A percentile compares a stretch with the other conserved stretches of the same genome.
Evolutionary conservation across 2,113 vertebrate genomes (phyloP).

Genomic region (Papio anubis): DNA sequence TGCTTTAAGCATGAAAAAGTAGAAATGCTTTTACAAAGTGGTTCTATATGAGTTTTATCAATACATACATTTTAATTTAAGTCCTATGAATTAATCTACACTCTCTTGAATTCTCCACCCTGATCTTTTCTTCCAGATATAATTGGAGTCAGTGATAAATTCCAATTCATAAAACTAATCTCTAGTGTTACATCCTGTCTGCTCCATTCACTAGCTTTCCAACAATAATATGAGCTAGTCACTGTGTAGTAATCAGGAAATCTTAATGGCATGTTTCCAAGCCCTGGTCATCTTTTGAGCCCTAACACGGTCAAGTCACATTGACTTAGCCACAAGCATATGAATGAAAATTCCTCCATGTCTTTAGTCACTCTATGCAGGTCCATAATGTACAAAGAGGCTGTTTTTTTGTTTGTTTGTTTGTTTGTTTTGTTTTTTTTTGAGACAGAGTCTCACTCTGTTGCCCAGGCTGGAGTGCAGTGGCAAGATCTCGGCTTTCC

Average conservation of each 20-base stretch:
- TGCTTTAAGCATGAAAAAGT: not conserved
- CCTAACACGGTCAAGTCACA: constrained; percentile 24
- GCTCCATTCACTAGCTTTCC: constrained; percentile 50
- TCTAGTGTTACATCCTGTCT: constrained; percentile 39
- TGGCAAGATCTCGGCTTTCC: not conserved
- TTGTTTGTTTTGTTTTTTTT: too few relatives aligned
- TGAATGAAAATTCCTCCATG: not conserved
- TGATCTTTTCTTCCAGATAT: constrained; percentile 42
- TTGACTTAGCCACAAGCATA: not conserved
- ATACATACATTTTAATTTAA: constrained; percentile 21
- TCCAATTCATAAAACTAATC: constrained; percentile 59
- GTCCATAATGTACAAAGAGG: not conserved
- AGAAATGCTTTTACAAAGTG: not conserved
- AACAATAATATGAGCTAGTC: not conserved
- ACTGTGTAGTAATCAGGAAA: constrained; percentile 50
- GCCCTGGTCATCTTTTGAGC: constrained; percentile 33
- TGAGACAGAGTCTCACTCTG: too few relatives aligned
- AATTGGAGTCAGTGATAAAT: constrained; percentile 39
- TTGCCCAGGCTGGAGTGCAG: too few relatives aligned
- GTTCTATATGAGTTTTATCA: not conserved
- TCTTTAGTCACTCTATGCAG: not conserved
- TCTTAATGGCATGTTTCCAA: constrained; percentile 24
- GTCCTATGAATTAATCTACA: not conserved
- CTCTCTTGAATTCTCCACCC: not conserved
- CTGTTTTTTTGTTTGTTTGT: not conserved